These are phyloP conservation scores for Chamaetylas fuelleborni DNA, from an alignment of 2,113 vertebrate species.

Conservation along the genomic window DNA sequence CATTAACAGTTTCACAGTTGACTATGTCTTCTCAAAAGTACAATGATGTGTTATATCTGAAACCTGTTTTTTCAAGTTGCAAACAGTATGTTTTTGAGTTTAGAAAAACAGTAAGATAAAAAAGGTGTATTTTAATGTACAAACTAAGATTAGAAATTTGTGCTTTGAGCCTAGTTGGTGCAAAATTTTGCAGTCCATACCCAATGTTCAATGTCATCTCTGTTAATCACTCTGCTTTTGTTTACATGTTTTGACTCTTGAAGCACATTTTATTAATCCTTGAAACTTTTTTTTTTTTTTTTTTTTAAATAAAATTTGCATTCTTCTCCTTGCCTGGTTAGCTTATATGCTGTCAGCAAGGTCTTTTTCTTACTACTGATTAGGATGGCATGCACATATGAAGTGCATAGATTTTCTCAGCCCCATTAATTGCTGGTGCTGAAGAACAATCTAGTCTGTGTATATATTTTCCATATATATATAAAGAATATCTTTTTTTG, in stretches of 20 bases:
- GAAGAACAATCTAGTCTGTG: neutral
- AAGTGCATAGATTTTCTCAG: neutral
- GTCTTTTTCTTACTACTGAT: neutral
- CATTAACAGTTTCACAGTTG: neutral
- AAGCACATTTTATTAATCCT: neutral
- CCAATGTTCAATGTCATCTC: neutral
- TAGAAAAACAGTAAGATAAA: neutral
- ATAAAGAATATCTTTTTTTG: neutral
- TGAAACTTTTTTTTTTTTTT: neutral
- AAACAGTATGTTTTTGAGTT: neutral
- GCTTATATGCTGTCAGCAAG: neutral
- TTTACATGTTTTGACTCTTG: neutral
- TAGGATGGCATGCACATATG: neutral
- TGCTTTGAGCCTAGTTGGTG: neutral
- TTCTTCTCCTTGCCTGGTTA: neutral
- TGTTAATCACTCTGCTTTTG: neutral
- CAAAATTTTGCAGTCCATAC: neutral
- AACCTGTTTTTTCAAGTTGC: neutral
- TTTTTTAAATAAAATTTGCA: neutral
- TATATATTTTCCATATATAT: neutral
- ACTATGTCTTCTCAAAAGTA: neutral
- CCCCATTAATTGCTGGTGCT: neutral
- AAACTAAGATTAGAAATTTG: neutral
- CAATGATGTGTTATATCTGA: neutral
- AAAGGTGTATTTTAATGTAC: neutral